Conservation (phyloP, 2,113 vertebrate species). For the Fulmarus glacialis region DNA sequence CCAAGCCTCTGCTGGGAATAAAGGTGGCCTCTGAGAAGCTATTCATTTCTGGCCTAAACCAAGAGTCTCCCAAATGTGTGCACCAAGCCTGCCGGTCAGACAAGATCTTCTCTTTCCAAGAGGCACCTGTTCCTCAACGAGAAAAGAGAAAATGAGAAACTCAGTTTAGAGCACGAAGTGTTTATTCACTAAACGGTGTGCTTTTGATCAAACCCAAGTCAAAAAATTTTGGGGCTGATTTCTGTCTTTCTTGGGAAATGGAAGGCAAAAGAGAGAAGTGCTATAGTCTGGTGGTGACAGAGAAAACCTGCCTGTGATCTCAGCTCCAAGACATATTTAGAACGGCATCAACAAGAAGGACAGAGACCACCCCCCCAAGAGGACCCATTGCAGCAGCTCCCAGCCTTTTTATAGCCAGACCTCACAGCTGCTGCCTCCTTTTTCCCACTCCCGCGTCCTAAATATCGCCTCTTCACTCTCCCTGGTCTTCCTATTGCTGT, state of each 20-base stretch:
- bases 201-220: not conserved
- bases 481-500: not conserved
- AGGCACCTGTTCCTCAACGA: not conserved
- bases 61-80: not conserved
- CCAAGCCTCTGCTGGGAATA: not conserved
- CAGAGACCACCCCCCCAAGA: not conserved
- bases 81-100: not conserved
- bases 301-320: not conserved
- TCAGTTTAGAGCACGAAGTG: accelerated
- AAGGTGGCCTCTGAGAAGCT: not conserved
- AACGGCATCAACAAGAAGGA: not conserved
- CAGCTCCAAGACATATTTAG: not conserved
- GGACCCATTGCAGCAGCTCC: not conserved
- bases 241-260: not conserved
- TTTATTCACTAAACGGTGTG: not conserved
- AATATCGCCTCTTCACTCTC: not conserved
- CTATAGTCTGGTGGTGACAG: not conserved
- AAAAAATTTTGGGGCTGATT: not conserved
- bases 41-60: not conserved
- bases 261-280: not conserved
- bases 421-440: conserved; percentile 44
- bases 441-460: not conserved
- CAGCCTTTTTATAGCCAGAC: conserved; percentile 35
- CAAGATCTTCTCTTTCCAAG: not conserved
- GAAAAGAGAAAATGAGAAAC: not conserved